Percentiles rank a stretch among this genome's conserved stretches.
Conservation (phyloP, 1,140 invertebrate genomes). For the Drosophila pseudoobscura region DNA sequence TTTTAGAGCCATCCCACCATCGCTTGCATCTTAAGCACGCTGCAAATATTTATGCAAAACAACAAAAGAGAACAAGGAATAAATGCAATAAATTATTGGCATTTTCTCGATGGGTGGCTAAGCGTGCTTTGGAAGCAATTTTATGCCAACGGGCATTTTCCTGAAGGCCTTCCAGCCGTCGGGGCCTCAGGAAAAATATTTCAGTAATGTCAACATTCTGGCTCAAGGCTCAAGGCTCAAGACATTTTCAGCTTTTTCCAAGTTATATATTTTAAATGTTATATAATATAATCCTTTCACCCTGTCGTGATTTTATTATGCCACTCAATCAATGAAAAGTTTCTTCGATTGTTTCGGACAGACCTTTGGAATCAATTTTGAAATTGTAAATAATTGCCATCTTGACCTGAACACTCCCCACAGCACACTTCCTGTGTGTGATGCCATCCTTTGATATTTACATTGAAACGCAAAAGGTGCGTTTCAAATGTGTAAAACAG, state of each 20-base stretch:
- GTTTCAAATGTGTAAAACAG: no score
- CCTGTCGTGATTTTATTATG: neutral
- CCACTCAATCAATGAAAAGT: neutral
- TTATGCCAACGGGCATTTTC: slow-evolving; percentile 20
- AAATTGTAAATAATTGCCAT: slow-evolving; percentile 23
- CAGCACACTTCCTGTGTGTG: neutral
- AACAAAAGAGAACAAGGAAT: slow-evolving; percentile 4
- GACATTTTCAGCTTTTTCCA: slow-evolving; percentile 11
- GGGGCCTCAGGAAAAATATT: slow-evolving; percentile 7
- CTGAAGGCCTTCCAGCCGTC: neutral
- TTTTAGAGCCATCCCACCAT: neutral
- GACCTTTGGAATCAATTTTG: slow-evolving; percentile 4
- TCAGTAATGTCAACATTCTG: slow-evolving; percentile 3
- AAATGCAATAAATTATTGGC: slow-evolving; percentile 13
- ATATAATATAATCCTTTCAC: slow-evolving; percentile 9
- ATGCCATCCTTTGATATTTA: no score
- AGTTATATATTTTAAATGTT: neutral
- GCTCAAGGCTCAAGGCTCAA: slow-evolving; percentile 4
- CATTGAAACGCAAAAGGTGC: no score
- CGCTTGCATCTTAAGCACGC: neutral
- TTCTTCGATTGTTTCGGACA: slow-evolving; percentile 11
- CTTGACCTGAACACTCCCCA: slow-evolving; percentile 6
- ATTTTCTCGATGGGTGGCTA: slow-evolving; percentile 1
- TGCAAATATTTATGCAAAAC: slow-evolving; percentile 5
- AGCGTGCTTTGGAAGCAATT: slow-evolving; percentile 3